A percentile compares a stretch with the other conserved stretches of the same genome.
These are phyloP conservation scores for Odontocolon sp. DNA, from an alignment of 2,888 invertebrate genomes.

Conservation along the genomic window DNA sequence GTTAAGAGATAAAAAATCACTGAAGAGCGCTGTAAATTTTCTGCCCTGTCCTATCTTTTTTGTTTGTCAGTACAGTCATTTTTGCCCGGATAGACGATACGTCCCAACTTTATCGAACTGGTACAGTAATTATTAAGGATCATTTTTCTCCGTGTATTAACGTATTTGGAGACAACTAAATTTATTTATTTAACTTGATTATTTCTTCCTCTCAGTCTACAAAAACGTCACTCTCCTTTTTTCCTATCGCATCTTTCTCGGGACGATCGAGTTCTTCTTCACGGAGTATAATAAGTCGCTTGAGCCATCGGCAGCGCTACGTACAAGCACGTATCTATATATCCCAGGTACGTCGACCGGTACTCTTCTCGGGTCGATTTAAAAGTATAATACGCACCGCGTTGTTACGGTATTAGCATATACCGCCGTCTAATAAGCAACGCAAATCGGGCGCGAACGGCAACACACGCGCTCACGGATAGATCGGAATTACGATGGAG, in stretches of 20 bases:
- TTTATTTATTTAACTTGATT: neutral
- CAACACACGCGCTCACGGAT: conserved; percentile 63
- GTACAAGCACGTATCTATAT: neutral
- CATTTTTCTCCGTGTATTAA: too few relatives aligned
- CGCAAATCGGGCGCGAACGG: conserved; percentile 71
- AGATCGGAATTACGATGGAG: conserved; percentile 60
- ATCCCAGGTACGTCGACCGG: conserved; percentile 48
- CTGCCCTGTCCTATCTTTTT: too few relatives aligned
- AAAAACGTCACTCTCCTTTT: neutral
- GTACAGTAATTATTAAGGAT: too few relatives aligned
- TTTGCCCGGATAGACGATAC: too few relatives aligned
- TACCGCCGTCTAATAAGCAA: conserved; percentile 75
- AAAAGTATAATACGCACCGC: conserved; percentile 72
- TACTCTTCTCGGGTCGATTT: conserved; percentile 68
- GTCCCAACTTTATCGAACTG: too few relatives aligned
- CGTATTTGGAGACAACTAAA: too few relatives aligned
- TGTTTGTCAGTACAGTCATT: too few relatives aligned
- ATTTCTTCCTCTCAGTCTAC: too few relatives aligned
- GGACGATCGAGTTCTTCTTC: too few relatives aligned
- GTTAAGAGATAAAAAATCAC: too few relatives aligned
- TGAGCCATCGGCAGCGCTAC: neutral
- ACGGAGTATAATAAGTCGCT: conserved; percentile 3
- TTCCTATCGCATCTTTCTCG: neutral
- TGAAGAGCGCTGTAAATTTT: too few relatives aligned
- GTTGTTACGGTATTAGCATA: conserved; percentile 70